These are phyloP conservation scores for Anoplolepis gracilipes DNA, from an alignment of 1,140 invertebrate species.

Conservation along the genomic window DNA sequence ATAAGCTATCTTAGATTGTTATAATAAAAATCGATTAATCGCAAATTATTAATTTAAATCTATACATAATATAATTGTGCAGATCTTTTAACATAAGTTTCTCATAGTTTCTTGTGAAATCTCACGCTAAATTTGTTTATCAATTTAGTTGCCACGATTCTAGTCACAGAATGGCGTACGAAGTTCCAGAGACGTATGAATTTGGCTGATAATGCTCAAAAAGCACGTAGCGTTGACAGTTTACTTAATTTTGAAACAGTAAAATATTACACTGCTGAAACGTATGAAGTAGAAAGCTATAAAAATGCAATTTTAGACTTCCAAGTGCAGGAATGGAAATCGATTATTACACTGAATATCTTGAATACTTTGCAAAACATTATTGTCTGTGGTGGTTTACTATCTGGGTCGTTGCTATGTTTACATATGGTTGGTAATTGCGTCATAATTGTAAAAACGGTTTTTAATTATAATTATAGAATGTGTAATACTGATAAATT, in stretches of 20 bases:
- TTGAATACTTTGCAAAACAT: conserved; percentile 96
- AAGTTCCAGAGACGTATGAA: conserved; percentile 98
- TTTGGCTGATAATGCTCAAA: conserved; percentile 95
- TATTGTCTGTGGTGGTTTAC: conserved; percentile 94
- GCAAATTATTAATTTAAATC: no score
- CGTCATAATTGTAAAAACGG: not conserved
- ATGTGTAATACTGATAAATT: conserved; percentile 29
- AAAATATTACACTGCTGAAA: conserved; percentile 98
- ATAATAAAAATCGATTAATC: no score
- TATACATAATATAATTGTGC: no score
- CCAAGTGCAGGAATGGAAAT: conserved; percentile 96
- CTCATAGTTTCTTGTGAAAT: no score
- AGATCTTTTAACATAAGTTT: no score
- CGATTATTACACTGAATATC: conserved; percentile 94
- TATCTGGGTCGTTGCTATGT: conserved; percentile 95
- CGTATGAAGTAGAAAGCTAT: conserved; percentile 95
- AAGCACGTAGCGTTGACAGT: conserved; percentile 97
- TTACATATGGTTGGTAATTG: conserved; percentile 89
- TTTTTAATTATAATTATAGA: not conserved
- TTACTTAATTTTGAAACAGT: conserved; percentile 99
- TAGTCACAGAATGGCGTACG: conserved; percentile 97
- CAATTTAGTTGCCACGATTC: conserved; percentile 91
- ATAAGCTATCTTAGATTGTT: not conserved
- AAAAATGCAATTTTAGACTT: conserved; percentile 92
- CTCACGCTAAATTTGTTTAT: conserved; percentile 6